Evolutionary conservation across 2,797 vertebrate species (phyloP), one percentile per base, ranked within the genome.

Genomic region (Gallinago nigripennis): DNA sequence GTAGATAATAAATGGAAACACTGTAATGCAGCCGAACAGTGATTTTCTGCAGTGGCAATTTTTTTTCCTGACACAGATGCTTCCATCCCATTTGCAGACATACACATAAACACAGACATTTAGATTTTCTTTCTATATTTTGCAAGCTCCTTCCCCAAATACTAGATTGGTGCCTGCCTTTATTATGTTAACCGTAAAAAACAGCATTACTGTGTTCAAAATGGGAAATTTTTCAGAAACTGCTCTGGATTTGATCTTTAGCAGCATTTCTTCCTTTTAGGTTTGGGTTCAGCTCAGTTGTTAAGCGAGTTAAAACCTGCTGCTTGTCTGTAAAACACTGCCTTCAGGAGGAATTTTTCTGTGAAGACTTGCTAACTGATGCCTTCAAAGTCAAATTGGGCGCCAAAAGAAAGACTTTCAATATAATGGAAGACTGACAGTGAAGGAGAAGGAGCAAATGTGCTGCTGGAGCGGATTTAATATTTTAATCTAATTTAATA

Each of bases 1-100:
- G 63, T 48, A 93, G 70, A 80, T 90, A 88, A 86, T 75, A 76
- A 82, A 76, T 82, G 83, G 70, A 76, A 84, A 76, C 28, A 76
- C 28, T 8, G 27, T 81, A 76, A 86, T 28, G 30, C 37, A 72
- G 73, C 35, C 46, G 58, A 86, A 50, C 41, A 66, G 48, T 61
- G 78, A 78, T 90, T 95, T 84, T 76, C 27, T 70, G 20, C 54
- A n/a, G 18, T 8, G 46, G 54, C 58, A 88, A n/a, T 77, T 81
- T 61, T 57, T 91, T 92, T 87, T 64, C 21, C 54, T 75, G 24
- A 39, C 25, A 17, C 11, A 30, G 30, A n/a, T 64, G 35, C 69
- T 94, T 92, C 64, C 31, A 71, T 24, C 30, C 61, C 85, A 28
- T 94, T 79, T 94, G 24, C 63, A 79, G 86, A 71, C 50, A 48